Evolutionary conservation across 2,113 vertebrate species (phyloP).

Genomic region (Dromiciops gliroides): DNA sequence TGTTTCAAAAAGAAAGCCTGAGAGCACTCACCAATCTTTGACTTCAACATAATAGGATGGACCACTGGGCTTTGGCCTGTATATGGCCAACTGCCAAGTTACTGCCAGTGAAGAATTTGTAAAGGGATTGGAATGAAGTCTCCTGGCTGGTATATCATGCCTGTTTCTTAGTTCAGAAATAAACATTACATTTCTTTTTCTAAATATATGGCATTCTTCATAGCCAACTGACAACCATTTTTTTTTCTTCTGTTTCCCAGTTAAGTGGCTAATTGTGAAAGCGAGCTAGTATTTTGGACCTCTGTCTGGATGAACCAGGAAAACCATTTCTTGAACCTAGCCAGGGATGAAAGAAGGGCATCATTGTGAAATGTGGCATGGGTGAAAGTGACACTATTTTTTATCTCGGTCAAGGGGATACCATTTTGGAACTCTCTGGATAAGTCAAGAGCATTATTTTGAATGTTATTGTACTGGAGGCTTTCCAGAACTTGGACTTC

Average conservation of each 20-base stretch:
- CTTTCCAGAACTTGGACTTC: slow-evolving; percentile 63
- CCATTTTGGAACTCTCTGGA: not conserved
- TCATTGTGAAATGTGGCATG: not conserved
- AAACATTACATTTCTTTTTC: slow-evolving; percentile 61
- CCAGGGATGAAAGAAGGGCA: not conserved
- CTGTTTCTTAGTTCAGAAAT: slow-evolving; percentile 52
- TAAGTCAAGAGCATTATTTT: not conserved
- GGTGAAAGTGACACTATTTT: not conserved
- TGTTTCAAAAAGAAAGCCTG: not conserved
- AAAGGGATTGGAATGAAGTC: slow-evolving; percentile 20
- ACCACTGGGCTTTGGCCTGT: slow-evolving; percentile 35
- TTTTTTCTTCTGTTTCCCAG: slow-evolving; percentile 1
- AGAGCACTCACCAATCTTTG: slow-evolving; percentile 22
- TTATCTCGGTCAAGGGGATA: not conserved
- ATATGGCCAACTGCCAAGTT: slow-evolving; percentile 46
- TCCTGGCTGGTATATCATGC: slow-evolving; percentile 58
- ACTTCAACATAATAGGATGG: slow-evolving; percentile 59
- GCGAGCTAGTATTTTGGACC: not conserved
- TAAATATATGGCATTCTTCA: not conserved
- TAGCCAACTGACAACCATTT: slow-evolving; percentile 53
- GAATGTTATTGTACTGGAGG: slow-evolving; percentile 25
- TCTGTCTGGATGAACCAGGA: slow-evolving; percentile 24
- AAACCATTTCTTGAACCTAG: not conserved
- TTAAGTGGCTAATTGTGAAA: slow-evolving; percentile 42
- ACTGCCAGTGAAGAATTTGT: slow-evolving; percentile 54